phyloP scores from a whole-genome alignment of 2,113 vertebrate genomes.

The Calypte anna region DNA sequence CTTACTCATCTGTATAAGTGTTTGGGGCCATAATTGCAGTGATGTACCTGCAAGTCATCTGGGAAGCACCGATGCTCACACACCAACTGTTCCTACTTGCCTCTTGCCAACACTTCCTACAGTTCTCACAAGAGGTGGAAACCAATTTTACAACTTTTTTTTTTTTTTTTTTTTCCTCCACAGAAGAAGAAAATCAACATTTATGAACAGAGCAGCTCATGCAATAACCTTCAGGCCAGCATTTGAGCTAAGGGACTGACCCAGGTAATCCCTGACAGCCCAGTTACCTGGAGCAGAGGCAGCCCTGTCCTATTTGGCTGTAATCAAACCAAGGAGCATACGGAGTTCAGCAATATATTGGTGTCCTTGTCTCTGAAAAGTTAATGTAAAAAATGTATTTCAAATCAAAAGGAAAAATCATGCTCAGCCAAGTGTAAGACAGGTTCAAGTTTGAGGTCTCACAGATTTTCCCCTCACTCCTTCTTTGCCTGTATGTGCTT shows the following conservation, averaged over 20 bases:
- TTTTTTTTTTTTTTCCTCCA: too few relatives aligned
- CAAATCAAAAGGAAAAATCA: not conserved
- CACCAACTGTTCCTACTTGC: not conserved
- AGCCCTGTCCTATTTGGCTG: not conserved
- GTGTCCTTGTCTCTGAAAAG: not conserved
- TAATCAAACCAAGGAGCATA: not conserved
- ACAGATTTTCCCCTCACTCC: not conserved
- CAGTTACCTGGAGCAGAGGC: not conserved
- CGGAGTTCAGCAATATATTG: not conserved
- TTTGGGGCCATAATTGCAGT: constrained; percentile 47
- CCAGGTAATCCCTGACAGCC: not conserved
- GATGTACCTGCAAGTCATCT: constrained; percentile 30
- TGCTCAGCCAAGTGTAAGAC: not conserved
- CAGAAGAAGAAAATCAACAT: not conserved
- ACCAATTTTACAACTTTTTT: not conserved
- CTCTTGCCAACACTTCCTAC: not conserved
- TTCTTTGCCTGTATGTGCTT: not conserved
- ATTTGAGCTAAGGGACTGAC: not conserved
- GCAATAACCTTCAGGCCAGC: rapidly evolving
- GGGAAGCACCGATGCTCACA: not conserved
- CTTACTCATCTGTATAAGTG: constrained; percentile 42
- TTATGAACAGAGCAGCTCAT: not conserved
- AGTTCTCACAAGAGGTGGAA: not conserved
- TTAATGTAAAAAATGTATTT: not conserved
- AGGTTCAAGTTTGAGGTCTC: not conserved